Percentiles rank a stretch among this genome's conserved stretches.
Conservation (phyloP, 2,797 vertebrate genomes). For the Gymnoscopelus microlampas region DNA sequence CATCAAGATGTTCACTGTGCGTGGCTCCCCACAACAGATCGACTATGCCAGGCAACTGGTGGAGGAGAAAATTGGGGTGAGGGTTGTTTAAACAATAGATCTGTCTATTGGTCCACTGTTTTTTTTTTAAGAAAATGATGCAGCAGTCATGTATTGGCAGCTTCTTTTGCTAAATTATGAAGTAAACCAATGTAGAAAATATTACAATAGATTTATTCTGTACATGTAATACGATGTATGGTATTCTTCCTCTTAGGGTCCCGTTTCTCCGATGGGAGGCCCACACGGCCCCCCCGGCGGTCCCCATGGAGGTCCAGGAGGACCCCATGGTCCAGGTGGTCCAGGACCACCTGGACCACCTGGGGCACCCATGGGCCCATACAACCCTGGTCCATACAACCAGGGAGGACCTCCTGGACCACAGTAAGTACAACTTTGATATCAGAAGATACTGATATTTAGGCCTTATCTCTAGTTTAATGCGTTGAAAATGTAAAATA, state of each 20-base stretch:
- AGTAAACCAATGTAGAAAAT: background rate
- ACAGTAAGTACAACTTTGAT: slow-evolving; percentile 85
- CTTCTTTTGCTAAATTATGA: no score
- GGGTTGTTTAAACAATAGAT: slow-evolving; percentile 35
- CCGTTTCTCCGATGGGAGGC: slow-evolving; percentile 94
- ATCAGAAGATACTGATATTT: no score
- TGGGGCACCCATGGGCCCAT: slow-evolving; percentile 94
- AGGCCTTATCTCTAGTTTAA: no score
- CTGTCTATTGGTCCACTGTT: no score
- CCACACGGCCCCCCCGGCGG: slow-evolving; percentile 93
- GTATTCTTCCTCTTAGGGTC: slow-evolving; percentile 81
- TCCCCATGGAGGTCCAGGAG: slow-evolving; percentile 96
- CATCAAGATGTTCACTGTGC: slow-evolving; percentile 98
- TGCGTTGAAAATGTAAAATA: no score
- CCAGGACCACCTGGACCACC: slow-evolving; percentile 85
- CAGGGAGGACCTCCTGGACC: slow-evolving; percentile 97
- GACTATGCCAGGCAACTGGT: slow-evolving; percentile 98
- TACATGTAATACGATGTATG: background rate
- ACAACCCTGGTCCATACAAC: slow-evolving; percentile 96
- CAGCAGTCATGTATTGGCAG: no score
- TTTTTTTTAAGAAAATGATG: no score
- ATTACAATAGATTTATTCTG: background rate
- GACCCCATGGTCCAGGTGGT: slow-evolving; percentile 67
- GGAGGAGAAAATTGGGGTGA: slow-evolving; percentile 98
- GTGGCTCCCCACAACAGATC: slow-evolving; percentile 97